A percentile compares a stretch with the other conserved stretches of the same genome.
Conservation (phyloP, 2,888 invertebrate species). For the Stenurella melanura region DNA sequence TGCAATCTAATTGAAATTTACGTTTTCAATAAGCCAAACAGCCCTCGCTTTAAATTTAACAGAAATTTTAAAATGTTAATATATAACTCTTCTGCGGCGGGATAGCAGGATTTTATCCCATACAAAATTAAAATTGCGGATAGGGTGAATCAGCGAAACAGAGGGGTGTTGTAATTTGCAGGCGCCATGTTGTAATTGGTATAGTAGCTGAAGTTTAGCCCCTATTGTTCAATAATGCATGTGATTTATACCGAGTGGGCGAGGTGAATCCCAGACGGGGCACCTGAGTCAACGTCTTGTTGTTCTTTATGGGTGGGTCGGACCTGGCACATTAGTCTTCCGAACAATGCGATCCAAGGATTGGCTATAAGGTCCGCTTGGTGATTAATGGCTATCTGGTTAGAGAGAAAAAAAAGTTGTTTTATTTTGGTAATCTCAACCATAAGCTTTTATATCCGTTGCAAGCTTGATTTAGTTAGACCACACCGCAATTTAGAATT, state of each 20-base stretch:
- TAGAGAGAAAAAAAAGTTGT: conserved; percentile 8
- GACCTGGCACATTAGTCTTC: conserved; percentile 66
- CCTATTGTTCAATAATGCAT: conserved; percentile 71
- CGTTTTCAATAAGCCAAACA: conserved; percentile 61
- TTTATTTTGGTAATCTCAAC: conserved; percentile 25
- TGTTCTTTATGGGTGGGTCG: conserved; percentile 64
- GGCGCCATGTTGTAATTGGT: conserved; percentile 70
- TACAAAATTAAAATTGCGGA: conserved; percentile 67
- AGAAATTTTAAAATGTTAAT: conserved; percentile 63
- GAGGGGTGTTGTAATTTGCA: conserved; percentile 57
- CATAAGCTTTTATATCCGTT: conserved; percentile 19
- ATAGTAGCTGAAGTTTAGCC: conserved; percentile 63
- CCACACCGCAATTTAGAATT: conserved; percentile 34
- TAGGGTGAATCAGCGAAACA: conserved; percentile 62
- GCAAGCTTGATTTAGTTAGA: conserved; percentile 13
- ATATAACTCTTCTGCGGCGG: conserved; percentile 54
- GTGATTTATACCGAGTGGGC: conserved; percentile 69
- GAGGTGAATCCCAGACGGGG: conserved; percentile 62
- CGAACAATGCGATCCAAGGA: conserved; percentile 66
- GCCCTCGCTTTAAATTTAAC: conserved; percentile 64
- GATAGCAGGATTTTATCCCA: conserved; percentile 49
- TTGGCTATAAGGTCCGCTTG: conserved; percentile 61
- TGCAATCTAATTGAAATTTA: conserved; percentile 63
- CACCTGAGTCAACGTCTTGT: conserved; percentile 62
- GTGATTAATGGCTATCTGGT: conserved; percentile 66